Percentiles rank a stretch among this genome's conserved stretches.
Evolutionary conservation across 2,113 vertebrate species (phyloP).

Genomic region (Anser cygnoides): DNA sequence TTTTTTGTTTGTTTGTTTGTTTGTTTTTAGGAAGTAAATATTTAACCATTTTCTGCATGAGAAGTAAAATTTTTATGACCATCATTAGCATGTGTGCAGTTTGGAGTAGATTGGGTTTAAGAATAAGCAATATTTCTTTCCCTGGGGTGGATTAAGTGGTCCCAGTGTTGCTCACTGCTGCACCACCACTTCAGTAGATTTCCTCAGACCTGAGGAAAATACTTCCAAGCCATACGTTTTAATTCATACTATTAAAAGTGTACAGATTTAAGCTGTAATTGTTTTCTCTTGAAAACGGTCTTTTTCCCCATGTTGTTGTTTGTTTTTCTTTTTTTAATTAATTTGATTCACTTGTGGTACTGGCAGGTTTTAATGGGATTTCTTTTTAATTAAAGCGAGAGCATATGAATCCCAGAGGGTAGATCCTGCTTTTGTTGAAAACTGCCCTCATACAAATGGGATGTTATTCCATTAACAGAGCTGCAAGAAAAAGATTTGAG

Average conservation of each 20-base stretch:
- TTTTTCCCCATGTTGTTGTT: background rate
- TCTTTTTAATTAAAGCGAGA: constrained; percentile 47
- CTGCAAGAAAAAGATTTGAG: background rate
- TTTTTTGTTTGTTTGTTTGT: background rate
- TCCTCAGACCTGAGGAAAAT: background rate
- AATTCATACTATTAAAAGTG: background rate
- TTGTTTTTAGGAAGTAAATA: background rate
- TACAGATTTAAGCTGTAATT: background rate
- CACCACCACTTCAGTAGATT: background rate
- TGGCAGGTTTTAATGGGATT: constrained; percentile 44
- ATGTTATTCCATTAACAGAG: constrained; percentile 29
- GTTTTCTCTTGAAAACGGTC: background rate
- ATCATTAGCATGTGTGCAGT: background rate
- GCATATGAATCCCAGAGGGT: constrained; percentile 26
- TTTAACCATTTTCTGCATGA: constrained; percentile 4
- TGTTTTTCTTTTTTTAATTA: background rate
- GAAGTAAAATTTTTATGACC: constrained; percentile 7
- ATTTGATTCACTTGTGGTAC: constrained; percentile 27
- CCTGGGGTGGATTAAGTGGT: background rate
- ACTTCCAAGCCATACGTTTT: background rate
- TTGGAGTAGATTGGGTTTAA: background rate
- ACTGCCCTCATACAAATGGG: constrained; percentile 1
- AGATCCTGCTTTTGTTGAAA: constrained; percentile 43
- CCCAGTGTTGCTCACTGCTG: background rate
- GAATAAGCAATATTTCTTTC: background rate